A percentile compares a stretch with the other conserved stretches of the same genome.
These are phyloP conservation scores for Lynx canadensis DNA, from an alignment of 2,113 vertebrate genomes.

Conservation along the genomic window DNA sequence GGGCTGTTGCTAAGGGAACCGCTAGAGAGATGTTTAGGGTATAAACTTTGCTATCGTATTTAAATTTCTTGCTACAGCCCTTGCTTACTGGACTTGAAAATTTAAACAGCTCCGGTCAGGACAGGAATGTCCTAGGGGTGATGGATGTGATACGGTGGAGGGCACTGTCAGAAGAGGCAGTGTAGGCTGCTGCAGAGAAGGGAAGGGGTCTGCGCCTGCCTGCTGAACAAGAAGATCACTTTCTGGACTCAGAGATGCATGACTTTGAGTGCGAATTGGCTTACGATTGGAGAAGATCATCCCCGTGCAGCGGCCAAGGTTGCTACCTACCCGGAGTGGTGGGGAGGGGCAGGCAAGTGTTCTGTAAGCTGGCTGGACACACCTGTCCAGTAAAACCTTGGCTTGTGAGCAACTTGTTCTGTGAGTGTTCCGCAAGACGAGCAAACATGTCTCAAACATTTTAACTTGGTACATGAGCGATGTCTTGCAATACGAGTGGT, in stretches of 20 bases:
- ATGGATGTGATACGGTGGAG: neutral
- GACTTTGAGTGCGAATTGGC: constrained; percentile 30
- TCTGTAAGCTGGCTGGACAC: constrained; percentile 24
- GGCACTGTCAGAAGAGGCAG: neutral
- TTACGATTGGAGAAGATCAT: constrained; percentile 17
- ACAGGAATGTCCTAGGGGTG: neutral
- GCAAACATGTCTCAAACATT: no score
- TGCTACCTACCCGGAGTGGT: neutral
- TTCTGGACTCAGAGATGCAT: constrained; percentile 34
- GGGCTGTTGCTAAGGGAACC: constrained; percentile 53
- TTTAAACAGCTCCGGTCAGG: constrained; percentile 42
- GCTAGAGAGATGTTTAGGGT: neutral
- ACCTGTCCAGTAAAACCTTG: no score
- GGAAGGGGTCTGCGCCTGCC: neutral
- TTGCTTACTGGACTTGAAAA: constrained; percentile 45
- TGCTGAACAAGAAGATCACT: neutral
- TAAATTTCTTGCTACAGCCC: constrained; percentile 12
- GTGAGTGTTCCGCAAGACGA: no score
- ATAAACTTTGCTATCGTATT: constrained; percentile 46
- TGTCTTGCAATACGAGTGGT: no score
- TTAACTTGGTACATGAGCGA: no score
- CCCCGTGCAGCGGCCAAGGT: constrained; percentile 30
- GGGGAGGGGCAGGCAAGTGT: neutral
- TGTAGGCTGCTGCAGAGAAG: neutral
- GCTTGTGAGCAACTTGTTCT: no score